Conservation (phyloP, 2,113 vertebrate genomes). For the Chaetura pelagica region DNA sequence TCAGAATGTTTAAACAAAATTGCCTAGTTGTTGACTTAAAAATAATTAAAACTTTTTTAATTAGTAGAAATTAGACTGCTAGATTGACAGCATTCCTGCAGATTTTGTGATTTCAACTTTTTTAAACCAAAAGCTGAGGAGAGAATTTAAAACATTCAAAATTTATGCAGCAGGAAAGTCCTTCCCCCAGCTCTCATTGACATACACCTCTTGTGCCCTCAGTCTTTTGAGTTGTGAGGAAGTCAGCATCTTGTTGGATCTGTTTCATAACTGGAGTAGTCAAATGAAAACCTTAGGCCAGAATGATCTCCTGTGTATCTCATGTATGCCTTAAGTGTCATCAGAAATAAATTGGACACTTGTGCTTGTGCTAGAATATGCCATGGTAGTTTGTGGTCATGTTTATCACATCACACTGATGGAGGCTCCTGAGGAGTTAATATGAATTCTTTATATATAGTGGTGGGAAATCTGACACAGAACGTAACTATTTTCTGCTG, state of each 20-base stretch:
- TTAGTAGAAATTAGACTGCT: not conserved
- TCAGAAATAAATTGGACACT: not conserved
- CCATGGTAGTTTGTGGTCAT: not conserved
- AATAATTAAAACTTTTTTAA: not conserved
- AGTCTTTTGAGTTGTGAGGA: not conserved
- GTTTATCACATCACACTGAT: not conserved
- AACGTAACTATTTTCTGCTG: not conserved
- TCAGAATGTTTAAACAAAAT: not conserved
- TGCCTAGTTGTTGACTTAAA: not conserved
- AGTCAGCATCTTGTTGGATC: not conserved
- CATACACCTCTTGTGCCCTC: not conserved
- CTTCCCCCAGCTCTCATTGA: not conserved
- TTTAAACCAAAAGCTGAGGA: not conserved
- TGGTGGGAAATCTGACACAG: not conserved
- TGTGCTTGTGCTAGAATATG: not conserved
- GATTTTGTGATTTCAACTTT: not conserved
- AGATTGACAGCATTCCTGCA: not conserved
- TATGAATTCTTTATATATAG: not conserved
- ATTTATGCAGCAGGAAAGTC: not conserved
- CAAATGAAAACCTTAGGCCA: not conserved
- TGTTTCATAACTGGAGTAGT: not conserved
- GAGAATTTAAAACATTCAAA: not conserved
- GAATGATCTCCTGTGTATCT: not conserved
- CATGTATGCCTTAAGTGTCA: not conserved
- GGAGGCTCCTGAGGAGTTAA: not conserved